Base-by-base conservation (phyloP, 2,113 vertebrate genomes). In the Myrmecobius fasciatus region DNA sequence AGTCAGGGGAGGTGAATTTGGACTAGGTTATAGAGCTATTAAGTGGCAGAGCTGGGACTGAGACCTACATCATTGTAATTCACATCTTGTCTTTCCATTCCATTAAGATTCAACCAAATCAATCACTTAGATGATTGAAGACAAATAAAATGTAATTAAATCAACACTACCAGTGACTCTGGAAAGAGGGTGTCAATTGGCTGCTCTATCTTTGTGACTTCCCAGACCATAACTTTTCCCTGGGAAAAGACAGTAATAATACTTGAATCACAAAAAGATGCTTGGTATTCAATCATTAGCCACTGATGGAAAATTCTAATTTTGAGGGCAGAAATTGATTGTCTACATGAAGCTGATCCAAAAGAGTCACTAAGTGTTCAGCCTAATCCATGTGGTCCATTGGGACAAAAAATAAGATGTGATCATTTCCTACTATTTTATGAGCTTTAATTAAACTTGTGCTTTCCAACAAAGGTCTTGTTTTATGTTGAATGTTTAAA, bases 351-450 rank as follows among this genome's bases (percentile, higher is more conserved):
- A 93, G 53, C 89, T 93, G n/a, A 89, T 96, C 51, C 95, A 97
- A 96, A 97, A 97, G 95, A 97, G 92, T 96, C 98, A 97, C 96
- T 97, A n/a, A 47, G 97, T 96, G 94, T 60, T 31, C 92, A 92
- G 92, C 95, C 95, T 94, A 98, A 98, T 90, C 51, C 89, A 97
- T 98, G 97, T 91, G 96, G 93, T 17, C 67, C 92, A 95, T 91
- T 98, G 98, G 95, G 96, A 96, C 97, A 93, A 96, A 96, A 98
- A 97, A 94, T 92, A 98, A 97, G 97, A 97, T 97, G 97, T 98
- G 96, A 96, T 98, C 97, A 98, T 96, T 98, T 98, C 96, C 97
- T 95, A 95, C 96, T 94, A 54, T 98, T 98, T 97, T 97, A 97
- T 94, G 94, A 97, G 95, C 90, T 95, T 97, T 93, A 97, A 97